Percentiles rank a stretch among this genome's conserved stretches.
phyloP scores from a whole-genome alignment of 2,797 vertebrate species.

The Hippocampus kuda region DNA sequence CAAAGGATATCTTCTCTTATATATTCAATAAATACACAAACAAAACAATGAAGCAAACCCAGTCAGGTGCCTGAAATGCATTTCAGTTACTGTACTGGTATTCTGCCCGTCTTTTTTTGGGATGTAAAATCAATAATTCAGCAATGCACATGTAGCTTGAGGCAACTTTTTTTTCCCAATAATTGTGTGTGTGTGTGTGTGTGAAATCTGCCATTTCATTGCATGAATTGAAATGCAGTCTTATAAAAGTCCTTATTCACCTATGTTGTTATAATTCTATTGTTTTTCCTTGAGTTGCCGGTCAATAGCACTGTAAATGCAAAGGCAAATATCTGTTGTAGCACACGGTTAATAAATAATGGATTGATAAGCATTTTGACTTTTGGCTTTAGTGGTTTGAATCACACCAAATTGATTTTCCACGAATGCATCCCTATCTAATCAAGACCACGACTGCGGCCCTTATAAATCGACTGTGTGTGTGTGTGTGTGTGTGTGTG shows the following conservation, averaged over 20 bases:
- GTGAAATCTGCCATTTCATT: too few relatives aligned
- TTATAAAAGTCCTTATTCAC: background rate
- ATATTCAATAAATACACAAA: too few relatives aligned
- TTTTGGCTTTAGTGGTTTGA: conserved; percentile 42
- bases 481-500: conserved; percentile 4
- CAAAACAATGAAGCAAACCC: too few relatives aligned
- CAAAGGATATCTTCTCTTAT: too few relatives aligned
- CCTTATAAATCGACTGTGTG: conserved; percentile 21
- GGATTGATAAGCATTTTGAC: conserved; percentile 29
- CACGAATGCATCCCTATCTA: conserved; percentile 38
- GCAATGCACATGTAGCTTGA: too few relatives aligned
- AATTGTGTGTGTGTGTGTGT: too few relatives aligned
- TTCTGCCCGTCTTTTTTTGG: too few relatives aligned
- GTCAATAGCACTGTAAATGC: background rate
- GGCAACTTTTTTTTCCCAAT: too few relatives aligned
- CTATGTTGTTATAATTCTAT: background rate
- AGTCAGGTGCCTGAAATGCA: too few relatives aligned
- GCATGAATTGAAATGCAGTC: too few relatives aligned
- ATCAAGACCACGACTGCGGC: conserved; percentile 36
- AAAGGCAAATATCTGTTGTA: background rate
- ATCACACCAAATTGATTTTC: conserved; percentile 52
- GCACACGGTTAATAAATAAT: conserved; percentile 38
- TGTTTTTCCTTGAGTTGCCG: background rate
- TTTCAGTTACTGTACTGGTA: too few relatives aligned
- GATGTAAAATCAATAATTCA: too few relatives aligned